Evolutionary conservation across 1,140 invertebrate genomes (phyloP).

Genomic region (Drosophila pectinifera): DNA sequence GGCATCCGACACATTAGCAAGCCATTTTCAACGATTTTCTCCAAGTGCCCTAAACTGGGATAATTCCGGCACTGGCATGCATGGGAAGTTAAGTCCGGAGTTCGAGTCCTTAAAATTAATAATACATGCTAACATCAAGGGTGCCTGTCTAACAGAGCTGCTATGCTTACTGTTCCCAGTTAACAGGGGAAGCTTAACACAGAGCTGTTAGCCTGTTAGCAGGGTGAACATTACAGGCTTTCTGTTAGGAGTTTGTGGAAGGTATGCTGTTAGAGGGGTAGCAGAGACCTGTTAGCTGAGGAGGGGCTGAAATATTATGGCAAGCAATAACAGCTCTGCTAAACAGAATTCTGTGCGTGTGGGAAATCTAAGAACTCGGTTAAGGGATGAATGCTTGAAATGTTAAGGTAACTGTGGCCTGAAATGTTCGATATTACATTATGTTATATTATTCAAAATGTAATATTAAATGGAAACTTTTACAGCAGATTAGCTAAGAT

Average conservation of each 20-base stretch:
- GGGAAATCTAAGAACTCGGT: not conserved
- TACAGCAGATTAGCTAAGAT: too few relatives aligned
- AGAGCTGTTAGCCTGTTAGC: not conserved
- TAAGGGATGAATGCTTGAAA: not conserved
- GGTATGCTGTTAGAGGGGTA: slow-evolving; percentile 13
- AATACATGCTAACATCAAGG: slow-evolving; percentile 23
- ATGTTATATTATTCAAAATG: too few relatives aligned
- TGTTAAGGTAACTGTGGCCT: not conserved
- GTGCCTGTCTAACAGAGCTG: not conserved
- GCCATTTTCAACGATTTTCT: slow-evolving; percentile 11
- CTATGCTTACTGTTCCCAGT: slow-evolving; percentile 48
- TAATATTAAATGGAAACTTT: too few relatives aligned
- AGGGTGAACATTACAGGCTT: not conserved
- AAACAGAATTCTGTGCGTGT: not conserved
- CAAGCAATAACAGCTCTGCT: slow-evolving; percentile 8
- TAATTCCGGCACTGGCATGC: slow-evolving; percentile 17
- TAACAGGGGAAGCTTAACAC: slow-evolving; percentile 21
- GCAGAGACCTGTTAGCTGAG: not conserved
- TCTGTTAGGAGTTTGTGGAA: slow-evolving; percentile 23
- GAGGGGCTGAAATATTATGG: slow-evolving; percentile 28
- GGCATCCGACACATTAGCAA: slow-evolving; percentile 23
- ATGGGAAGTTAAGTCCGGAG: not conserved
- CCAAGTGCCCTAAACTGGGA: not conserved
- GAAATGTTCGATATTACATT: too few relatives aligned
- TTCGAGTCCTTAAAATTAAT: slow-evolving; percentile 23